Evolutionary conservation across 92 coral and sea anemone species (phyloP).

Genomic region (Actinostola sp.): DNA sequence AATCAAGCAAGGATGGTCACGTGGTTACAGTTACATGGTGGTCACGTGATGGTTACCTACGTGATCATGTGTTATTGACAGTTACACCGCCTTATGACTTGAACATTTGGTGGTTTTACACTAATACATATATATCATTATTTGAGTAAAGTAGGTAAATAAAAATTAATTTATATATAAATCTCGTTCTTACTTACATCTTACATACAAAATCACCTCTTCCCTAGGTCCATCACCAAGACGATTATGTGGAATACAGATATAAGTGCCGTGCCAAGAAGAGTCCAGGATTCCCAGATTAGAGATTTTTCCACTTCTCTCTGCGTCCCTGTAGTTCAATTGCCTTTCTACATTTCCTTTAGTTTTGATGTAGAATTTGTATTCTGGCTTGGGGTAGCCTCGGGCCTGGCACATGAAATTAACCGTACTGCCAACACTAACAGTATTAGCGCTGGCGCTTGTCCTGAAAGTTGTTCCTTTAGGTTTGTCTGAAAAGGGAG

Average conservation of each 20-base stretch:
- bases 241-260: conserved; percentile 75
- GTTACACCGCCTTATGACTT: too few relatives aligned
- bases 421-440: conserved; percentile 57
- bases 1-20: too few relatives aligned
- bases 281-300: conserved; percentile 52
- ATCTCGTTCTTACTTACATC: conserved; percentile 95
- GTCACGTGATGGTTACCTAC: too few relatives aligned
- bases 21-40: too few relatives aligned
- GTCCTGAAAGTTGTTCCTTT: conserved; percentile 72
- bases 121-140: too few relatives aligned
- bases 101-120: too few relatives aligned
- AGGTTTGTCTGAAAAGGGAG: conserved; percentile 55
- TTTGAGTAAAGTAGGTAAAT: too few relatives aligned
- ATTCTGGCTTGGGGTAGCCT: conserved; percentile 76
- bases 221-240: conserved; percentile 59
- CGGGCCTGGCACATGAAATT: conserved; percentile 76
- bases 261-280: conserved; percentile 73
- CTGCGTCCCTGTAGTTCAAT: conserved; percentile 46
- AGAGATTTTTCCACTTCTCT: conserved; percentile 58
- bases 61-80: too few relatives aligned
- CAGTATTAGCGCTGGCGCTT: conserved; percentile 58
- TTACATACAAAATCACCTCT: conserved; percentile 65
- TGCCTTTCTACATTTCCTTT: conserved; percentile 14
- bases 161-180: too few relatives aligned
- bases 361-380: conserved; percentile 60